phyloP scores from a whole-genome alignment of 2,113 vertebrate genomes.

The Isichthys henryi region DNA sequence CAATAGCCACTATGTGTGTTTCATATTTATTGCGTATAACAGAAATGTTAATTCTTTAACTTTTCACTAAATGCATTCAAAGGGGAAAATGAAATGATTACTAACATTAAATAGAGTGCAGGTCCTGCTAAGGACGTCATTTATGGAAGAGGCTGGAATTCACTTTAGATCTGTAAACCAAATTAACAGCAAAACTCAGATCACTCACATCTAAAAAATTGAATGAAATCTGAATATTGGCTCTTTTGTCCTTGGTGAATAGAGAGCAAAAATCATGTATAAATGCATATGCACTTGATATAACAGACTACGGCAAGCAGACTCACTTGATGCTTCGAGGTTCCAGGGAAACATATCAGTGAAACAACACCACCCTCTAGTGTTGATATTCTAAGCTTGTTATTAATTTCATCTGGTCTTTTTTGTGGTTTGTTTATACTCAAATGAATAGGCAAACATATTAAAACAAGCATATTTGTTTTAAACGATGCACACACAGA shows the following conservation, averaged over 20 bases:
- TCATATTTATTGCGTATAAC: neutral
- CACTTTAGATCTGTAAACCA: neutral
- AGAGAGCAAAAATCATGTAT: neutral
- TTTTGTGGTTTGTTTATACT: neutral
- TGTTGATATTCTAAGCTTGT: neutral
- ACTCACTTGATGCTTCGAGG: neutral
- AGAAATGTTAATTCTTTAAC: neutral
- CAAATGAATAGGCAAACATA: neutral
- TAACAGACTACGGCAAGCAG: too few species aligned
- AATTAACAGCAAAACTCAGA: neutral
- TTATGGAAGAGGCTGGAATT: neutral
- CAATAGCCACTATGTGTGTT: neutral
- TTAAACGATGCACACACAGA: neutral
- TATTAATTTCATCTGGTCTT: neutral
- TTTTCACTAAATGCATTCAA: neutral
- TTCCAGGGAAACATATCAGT: neutral
- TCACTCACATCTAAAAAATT: neutral
- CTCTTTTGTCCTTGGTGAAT: neutral
- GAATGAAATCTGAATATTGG: neutral
- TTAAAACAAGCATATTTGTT: neutral
- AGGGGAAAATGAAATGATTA: neutral
- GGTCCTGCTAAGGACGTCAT: neutral
- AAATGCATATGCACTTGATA: neutral
- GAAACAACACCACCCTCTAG: constrained; percentile 8
- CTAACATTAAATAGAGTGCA: neutral